phyloP scores from a whole-genome alignment of 2,113 vertebrate genomes.

The Brachionichthys hirsutus region DNA sequence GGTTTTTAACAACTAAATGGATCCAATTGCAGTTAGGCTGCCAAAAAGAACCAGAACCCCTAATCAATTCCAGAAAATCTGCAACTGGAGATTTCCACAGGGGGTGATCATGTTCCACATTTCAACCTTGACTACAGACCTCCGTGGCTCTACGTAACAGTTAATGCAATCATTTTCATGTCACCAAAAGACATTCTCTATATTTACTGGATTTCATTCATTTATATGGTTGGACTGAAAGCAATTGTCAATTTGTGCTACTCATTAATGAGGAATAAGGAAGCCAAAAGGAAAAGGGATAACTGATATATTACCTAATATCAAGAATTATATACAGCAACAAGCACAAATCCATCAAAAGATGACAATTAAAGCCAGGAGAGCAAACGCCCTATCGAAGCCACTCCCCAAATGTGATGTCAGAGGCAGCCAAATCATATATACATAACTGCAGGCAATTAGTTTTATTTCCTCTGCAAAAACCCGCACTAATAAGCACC shows the following conservation, averaged over 20 bases:
- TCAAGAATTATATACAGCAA: background rate
- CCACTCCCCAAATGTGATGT: slow-evolving; percentile 41
- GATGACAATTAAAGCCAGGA: slow-evolving; percentile 7
- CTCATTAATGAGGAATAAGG: too few relatives aligned
- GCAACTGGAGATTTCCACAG: slow-evolving; percentile 75
- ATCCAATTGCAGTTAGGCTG: slow-evolving; percentile 77
- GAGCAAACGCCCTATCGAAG: slow-evolving; percentile 21
- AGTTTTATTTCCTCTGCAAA: slow-evolving; percentile 30
- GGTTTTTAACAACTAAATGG: slow-evolving; percentile 80
- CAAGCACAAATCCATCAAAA: background rate
- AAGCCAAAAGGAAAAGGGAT: slow-evolving; percentile 35
- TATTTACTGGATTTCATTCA: slow-evolving; percentile 17
- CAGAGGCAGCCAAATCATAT: slow-evolving; percentile 51
- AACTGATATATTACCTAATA: background rate
- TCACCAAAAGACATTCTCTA: slow-evolving; percentile 58
- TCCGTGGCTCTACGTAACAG: slow-evolving; percentile 59
- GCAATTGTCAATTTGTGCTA: slow-evolving; percentile 1
- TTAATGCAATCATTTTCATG: slow-evolving; percentile 64
- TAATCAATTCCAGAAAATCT: slow-evolving; percentile 81
- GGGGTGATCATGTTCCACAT: slow-evolving; percentile 73
- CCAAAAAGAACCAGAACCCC: slow-evolving; percentile 76
- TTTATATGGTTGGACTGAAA: background rate
- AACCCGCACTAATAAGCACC: slow-evolving; percentile 62
- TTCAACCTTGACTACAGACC: slow-evolving; percentile 77
- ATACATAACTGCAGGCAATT: slow-evolving; percentile 62